These are phyloP conservation scores for Pavo muticus DNA, from an alignment of 2,113 vertebrate genomes.

Conservation along the genomic window DNA sequence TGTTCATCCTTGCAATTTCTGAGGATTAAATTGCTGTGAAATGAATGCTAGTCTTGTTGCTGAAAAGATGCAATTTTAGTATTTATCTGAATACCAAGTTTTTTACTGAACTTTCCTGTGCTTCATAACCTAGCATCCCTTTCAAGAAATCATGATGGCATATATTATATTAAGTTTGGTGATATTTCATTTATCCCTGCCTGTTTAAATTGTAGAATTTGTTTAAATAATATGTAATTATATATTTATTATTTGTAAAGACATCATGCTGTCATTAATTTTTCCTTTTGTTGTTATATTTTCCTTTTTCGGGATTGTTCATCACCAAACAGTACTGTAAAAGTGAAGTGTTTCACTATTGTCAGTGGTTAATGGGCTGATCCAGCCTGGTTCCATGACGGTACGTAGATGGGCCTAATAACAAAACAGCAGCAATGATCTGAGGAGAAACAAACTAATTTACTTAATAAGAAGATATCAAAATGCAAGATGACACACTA, in stretches of 20 bases:
- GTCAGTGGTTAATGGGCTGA: background rate
- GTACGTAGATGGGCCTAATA: too few relatives aligned
- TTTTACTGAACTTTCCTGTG: background rate
- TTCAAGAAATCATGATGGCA: background rate
- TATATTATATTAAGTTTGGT: background rate
- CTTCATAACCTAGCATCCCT: background rate
- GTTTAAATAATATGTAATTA: background rate
- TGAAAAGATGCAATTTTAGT: fast-evolving
- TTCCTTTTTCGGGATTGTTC: background rate
- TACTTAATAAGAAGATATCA: too few relatives aligned
- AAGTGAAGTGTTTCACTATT: background rate
- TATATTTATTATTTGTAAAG: background rate
- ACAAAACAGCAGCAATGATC: too few relatives aligned
- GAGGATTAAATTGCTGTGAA: background rate
- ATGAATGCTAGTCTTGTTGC: background rate
- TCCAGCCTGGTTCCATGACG: background rate
- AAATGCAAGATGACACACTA: too few relatives aligned
- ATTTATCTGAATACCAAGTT: background rate
- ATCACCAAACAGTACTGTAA: background rate
- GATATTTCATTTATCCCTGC: background rate
- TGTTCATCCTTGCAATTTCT: slow-evolving; percentile 5
- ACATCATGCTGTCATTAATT: background rate
- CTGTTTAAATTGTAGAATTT: background rate
- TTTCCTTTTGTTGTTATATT: background rate
- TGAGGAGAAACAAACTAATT: too few relatives aligned